Evolutionary conservation across 2,888 invertebrate genomes (phyloP).

Genomic region (Malachius bipustulatus): DNA sequence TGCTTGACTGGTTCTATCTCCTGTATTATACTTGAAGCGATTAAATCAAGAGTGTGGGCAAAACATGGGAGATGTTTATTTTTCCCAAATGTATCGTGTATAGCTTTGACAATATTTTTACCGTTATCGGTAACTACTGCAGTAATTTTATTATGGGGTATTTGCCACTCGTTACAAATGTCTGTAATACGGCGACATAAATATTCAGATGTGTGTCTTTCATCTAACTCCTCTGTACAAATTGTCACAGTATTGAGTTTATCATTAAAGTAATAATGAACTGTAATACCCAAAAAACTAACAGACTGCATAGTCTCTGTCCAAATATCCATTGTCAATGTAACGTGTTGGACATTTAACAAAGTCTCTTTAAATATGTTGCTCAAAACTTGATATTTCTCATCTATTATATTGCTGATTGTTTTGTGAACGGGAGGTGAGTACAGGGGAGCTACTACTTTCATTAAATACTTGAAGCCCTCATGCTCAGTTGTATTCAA

Average conservation of each 20-base stretch:
- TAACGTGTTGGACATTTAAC: background rate
- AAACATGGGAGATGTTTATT: too few relatives aligned
- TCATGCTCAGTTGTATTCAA: conserved; percentile 3
- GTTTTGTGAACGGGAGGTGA: background rate
- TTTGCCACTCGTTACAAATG: too few relatives aligned
- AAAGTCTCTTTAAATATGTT: conserved; percentile 5
- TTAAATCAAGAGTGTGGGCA: too few relatives aligned
- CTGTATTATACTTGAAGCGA: too few relatives aligned
- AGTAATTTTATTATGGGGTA: too few relatives aligned
- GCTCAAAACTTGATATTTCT: background rate
- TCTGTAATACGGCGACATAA: too few relatives aligned
- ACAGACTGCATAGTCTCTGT: conserved; percentile 9
- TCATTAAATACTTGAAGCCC: conserved; percentile 3
- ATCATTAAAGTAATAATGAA: conserved; percentile 2
- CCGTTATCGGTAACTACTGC: too few relatives aligned
- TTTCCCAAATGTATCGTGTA: too few relatives aligned
- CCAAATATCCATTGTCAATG: conserved; percentile 10
- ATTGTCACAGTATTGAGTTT: conserved; percentile 5
- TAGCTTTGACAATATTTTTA: too few relatives aligned
- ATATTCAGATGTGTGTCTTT: too few relatives aligned
- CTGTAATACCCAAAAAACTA: conserved; percentile 9
- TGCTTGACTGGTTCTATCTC: too few relatives aligned
- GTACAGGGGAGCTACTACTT: conserved; percentile 2
- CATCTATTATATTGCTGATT: background rate
- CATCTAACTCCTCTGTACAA: conserved; percentile 6